These are phyloP conservation scores for Elgaria multicarinata DNA, from an alignment of 2,113 vertebrate species.

Conservation along the genomic window DNA sequence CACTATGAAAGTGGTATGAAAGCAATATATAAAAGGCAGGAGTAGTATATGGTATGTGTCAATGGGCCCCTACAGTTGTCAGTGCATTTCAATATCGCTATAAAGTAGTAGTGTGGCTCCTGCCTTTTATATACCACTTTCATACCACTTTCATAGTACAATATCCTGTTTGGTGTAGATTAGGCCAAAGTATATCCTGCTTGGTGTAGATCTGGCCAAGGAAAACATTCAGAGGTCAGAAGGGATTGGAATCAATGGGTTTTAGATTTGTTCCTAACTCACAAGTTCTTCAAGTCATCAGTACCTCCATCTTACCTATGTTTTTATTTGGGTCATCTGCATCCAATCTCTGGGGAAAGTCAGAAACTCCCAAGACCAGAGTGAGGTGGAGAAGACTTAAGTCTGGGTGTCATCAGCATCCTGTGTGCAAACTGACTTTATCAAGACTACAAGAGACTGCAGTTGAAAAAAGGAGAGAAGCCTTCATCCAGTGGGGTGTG, in stretches of 20 bases:
- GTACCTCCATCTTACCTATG: background rate
- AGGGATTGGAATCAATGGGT: background rate
- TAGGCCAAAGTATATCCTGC: no score
- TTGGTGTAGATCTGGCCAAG: no score
- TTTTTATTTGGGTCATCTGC: background rate
- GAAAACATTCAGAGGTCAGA: no score
- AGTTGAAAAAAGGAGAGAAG: background rate
- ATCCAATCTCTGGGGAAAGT: background rate
- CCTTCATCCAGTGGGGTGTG: background rate
- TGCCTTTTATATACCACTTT: no score
- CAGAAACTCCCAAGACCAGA: background rate
- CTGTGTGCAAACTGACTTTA: background rate
- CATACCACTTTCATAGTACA: no score
- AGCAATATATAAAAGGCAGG: no score
- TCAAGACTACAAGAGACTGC: background rate
- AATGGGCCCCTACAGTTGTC: no score
- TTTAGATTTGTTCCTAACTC: background rate
- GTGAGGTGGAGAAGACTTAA: background rate
- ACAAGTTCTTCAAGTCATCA: background rate
- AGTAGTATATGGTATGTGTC: no score
- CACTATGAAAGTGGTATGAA: no score
- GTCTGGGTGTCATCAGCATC: background rate
- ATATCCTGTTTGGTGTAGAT: no score
- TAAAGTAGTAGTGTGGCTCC: no score
- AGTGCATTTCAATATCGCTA: no score